These are phyloP conservation scores for Corythucha ciliata DNA, from an alignment of 2,888 invertebrate species.

Conservation along the genomic window DNA sequence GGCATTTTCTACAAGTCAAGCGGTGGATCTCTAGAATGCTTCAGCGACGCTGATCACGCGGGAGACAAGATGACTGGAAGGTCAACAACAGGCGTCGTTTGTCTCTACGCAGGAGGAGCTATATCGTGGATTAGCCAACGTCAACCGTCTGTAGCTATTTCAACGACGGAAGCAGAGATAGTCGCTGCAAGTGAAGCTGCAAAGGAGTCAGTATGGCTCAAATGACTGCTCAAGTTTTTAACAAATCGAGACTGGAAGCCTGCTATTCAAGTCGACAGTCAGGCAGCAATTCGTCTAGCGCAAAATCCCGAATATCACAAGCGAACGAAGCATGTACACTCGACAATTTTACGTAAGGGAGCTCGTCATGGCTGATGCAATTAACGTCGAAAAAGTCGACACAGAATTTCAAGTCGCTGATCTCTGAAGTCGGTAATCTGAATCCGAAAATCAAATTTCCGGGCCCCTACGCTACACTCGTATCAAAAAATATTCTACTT, in stretches of 20 bases:
- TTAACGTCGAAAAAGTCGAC: too few relatives aligned
- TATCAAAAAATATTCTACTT: too few relatives aligned
- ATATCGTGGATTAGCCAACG: conserved; percentile 1
- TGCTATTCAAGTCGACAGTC: not conserved
- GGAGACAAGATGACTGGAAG: conserved; percentile 27
- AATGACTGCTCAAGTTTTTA: conserved; percentile 17
- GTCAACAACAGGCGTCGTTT: conserved; percentile 30
- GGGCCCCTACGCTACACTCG: too few relatives aligned
- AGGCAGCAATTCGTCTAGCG: not conserved
- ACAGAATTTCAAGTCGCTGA: too few relatives aligned
- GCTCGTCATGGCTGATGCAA: too few relatives aligned
- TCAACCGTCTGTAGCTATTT: conserved; percentile 5
- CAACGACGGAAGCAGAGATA: conserved; percentile 5
- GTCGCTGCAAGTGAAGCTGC: conserved; percentile 32
- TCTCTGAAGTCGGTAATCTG: too few relatives aligned
- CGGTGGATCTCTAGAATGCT: conserved; percentile 4
- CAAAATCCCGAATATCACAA: not conserved
- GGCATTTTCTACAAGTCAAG: not conserved
- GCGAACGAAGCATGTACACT: not conserved
- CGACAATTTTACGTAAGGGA: too few relatives aligned
- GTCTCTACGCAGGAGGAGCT: not conserved
- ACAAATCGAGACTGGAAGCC: not conserved
- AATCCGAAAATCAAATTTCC: too few relatives aligned
- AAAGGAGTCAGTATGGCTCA: conserved; percentile 35
- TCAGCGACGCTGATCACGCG: conserved; percentile 33